Conservation (phyloP, 2,888 invertebrate genomes). For the Phortica magna region DNA sequence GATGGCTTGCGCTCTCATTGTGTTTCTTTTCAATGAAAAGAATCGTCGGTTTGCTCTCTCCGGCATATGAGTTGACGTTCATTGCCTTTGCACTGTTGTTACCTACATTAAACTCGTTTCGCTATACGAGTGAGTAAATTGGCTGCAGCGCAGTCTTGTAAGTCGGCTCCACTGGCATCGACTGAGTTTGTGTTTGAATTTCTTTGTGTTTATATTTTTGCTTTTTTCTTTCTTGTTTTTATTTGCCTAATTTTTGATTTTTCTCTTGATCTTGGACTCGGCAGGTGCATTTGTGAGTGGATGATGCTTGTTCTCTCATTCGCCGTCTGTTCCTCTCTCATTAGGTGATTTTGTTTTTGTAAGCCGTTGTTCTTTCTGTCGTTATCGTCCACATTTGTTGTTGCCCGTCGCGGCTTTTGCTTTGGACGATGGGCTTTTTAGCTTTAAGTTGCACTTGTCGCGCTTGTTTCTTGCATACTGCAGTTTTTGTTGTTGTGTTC, state of each 20-base stretch:
- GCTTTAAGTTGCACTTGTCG: slow-evolving; percentile 60
- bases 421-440: slow-evolving; percentile 64
- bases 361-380: neutral
- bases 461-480: slow-evolving; percentile 28
- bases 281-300: slow-evolving; percentile 13
- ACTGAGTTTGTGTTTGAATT: slow-evolving; percentile 2
- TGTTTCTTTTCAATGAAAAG: neutral
- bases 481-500: slow-evolving; percentile 44
- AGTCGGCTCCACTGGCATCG: too few relatives aligned
- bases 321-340: too few relatives aligned
- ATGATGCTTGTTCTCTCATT: neutral
- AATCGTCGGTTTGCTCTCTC: neutral
- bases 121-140: neutral
- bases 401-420: slow-evolving; percentile 52
- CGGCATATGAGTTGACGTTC: neutral
- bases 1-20: neutral
- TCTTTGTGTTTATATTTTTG: slow-evolving; percentile 5
- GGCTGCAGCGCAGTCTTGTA: too few relatives aligned
- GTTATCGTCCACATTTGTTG: slow-evolving; percentile 32
- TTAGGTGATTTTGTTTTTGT: neutral
- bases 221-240: neutral
- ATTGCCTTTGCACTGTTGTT: neutral
- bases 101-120: neutral
- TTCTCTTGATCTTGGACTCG: slow-evolving; percentile 37
- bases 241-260: neutral